Evolutionary conservation across 2,888 invertebrate species (phyloP).

Genomic region (Caenorhabditis panamensis): DNA sequence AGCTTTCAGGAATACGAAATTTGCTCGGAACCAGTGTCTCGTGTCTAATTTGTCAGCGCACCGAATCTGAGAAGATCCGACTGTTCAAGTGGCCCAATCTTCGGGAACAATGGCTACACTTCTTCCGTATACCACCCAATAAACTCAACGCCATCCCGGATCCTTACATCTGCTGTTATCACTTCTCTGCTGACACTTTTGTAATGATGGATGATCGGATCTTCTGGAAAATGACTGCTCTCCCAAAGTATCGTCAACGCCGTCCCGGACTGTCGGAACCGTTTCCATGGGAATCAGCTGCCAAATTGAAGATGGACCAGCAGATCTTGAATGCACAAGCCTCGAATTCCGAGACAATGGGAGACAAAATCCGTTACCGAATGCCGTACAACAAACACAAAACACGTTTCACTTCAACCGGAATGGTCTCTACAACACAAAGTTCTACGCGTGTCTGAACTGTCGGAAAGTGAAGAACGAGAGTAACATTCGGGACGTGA

Average conservation of each 20-base stretch:
- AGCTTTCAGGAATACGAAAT: too few relatives aligned
- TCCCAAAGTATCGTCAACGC: constrained; percentile 53
- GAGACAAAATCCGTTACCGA: constrained; percentile 50
- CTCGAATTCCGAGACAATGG: not conserved
- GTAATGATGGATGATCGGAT: constrained; percentile 57
- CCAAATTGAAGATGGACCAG: constrained; percentile 26
- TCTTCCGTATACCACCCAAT: constrained; percentile 38
- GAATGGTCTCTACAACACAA: constrained; percentile 57
- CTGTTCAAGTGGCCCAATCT: too few relatives aligned
- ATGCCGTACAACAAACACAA: constrained; percentile 53
- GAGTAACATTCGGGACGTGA: constrained; percentile 66
- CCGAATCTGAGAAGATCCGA: too few relatives aligned
- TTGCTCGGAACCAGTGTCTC: too few relatives aligned
- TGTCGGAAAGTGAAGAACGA: constrained; percentile 69
- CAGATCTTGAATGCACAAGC: not conserved
- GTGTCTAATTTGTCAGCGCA: too few relatives aligned
- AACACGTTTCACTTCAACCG: constrained; percentile 69
- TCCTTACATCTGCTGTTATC: constrained; percentile 59
- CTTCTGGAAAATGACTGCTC: constrained; percentile 60
- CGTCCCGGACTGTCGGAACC: constrained; percentile 50
- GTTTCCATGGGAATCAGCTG: constrained; percentile 54
- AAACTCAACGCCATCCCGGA: constrained; percentile 15
- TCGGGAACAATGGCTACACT: constrained; percentile 57
- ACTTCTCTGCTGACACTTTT: constrained; percentile 59
- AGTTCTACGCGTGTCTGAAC: constrained; percentile 67